These are phyloP conservation scores for Orchesella flavescens DNA, from an alignment of 2,888 invertebrate genomes.

Conservation along the genomic window DNA sequence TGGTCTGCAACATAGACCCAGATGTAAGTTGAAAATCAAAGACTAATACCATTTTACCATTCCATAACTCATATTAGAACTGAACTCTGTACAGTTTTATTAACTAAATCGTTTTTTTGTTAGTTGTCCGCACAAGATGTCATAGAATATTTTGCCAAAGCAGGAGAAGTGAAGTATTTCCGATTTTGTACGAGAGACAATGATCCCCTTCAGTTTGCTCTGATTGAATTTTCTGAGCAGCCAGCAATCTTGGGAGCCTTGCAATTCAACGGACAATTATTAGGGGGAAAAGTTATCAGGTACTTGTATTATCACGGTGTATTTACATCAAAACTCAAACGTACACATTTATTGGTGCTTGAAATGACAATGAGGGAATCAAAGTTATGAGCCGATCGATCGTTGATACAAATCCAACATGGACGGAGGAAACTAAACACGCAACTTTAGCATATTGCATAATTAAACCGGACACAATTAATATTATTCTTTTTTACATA, in stretches of 20 bases:
- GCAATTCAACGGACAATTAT: conserved; percentile 83
- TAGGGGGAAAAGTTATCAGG: conserved; percentile 75
- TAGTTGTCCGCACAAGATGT: conserved; percentile 82
- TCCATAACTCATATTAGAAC: too few relatives aligned
- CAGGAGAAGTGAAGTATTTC: conserved; percentile 95
- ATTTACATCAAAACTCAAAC: too few relatives aligned
- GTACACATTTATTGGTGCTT: conserved; percentile 26
- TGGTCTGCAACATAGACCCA: conserved; percentile 84
- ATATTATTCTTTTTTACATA: too few relatives aligned
- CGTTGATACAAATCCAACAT: neutral
- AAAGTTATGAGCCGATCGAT: too few relatives aligned
- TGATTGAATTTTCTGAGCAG: conserved; percentile 96
- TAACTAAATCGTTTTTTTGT: conserved; percentile 11
- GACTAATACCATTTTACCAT: neutral
- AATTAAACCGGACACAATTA: too few relatives aligned
- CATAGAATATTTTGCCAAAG: conserved; percentile 88
- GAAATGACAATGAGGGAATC: conserved; percentile 9
- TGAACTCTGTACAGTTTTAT: too few relatives aligned
- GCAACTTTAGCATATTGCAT: conserved; percentile 27
- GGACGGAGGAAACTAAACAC: neutral
- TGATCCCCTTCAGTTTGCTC: conserved; percentile 85
- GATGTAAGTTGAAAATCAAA: conserved; percentile 64
- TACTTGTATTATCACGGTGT: conserved; percentile 70
- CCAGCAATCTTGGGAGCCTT: conserved; percentile 89
- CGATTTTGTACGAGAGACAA: conserved; percentile 90